Percentiles rank a stretch among this genome's conserved stretches.
Conservation (phyloP, 1,140 invertebrate species). For the Rhopalosiphum maidis region DNA sequence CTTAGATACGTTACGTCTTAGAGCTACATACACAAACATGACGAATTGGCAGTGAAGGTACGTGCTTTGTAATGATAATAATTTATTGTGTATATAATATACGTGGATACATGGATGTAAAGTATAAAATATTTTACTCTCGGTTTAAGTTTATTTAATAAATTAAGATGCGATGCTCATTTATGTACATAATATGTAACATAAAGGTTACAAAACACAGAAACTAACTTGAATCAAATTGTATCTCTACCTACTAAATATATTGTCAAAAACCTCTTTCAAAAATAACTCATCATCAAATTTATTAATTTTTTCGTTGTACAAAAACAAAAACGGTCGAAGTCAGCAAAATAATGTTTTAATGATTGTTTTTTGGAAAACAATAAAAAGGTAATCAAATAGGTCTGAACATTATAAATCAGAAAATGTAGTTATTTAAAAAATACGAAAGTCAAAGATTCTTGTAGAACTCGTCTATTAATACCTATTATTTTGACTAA, state of each 20-base stretch:
- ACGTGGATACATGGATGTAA: background rate
- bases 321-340: background rate
- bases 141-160: background rate
- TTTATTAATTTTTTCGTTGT: background rate
- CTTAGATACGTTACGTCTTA: background rate
- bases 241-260: background rate
- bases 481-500: background rate
- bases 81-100: background rate
- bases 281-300: background rate
- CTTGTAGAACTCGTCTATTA: background rate
- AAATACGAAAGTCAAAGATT: background rate
- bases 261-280: background rate
- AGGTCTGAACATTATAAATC: fast-evolving
- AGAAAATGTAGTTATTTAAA: background rate
- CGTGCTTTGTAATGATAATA: background rate
- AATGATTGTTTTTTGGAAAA: background rate
- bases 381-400: background rate
- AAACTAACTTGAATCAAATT: background rate
- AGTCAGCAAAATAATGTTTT: background rate
- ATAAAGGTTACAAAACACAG: background rate
- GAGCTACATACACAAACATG: background rate
- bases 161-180: background rate
- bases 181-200: background rate
- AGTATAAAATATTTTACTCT: background rate
- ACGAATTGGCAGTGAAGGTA: background rate